These are phyloP conservation scores for Carollia perspicillata DNA, from an alignment of 2,113 vertebrate genomes.

Conservation along the genomic window DNA sequence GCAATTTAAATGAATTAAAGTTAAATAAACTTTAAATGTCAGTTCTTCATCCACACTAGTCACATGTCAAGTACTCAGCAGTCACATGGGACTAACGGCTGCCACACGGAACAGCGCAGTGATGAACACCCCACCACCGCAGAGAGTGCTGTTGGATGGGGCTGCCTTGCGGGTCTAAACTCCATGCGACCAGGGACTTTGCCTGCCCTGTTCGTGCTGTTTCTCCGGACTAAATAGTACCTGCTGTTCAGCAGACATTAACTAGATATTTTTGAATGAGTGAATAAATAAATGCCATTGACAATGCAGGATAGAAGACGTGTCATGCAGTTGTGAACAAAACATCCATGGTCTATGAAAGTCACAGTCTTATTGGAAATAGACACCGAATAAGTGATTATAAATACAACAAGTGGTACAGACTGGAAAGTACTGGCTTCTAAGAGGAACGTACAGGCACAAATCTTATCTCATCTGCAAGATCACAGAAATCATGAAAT, in stretches of 20 bases:
- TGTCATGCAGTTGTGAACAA: neutral
- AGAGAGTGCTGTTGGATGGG: neutral
- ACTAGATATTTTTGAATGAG: neutral
- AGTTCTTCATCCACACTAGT: neutral
- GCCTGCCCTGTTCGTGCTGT: neutral
- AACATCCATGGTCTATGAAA: neutral
- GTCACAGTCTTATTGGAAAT: neutral
- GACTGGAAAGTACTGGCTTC: neutral
- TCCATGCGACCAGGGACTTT: neutral
- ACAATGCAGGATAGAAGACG: neutral
- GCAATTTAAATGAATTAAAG: neutral
- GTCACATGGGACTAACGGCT: neutral
- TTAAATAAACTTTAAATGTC: slow-evolving; percentile 18
- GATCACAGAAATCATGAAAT: neutral
- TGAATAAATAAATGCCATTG: neutral
- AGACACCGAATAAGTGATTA: neutral
- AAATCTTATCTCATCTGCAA: neutral
- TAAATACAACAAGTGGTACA: neutral
- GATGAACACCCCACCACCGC: neutral
- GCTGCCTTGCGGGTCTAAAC: neutral
- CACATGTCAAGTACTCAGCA: neutral
- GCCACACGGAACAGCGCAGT: neutral
- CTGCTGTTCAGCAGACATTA: neutral
- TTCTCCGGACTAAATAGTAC: neutral
- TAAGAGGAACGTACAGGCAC: neutral